phyloP scores from a whole-genome alignment of 2,797 vertebrate species.

The Thamnophis elegans region DNA sequence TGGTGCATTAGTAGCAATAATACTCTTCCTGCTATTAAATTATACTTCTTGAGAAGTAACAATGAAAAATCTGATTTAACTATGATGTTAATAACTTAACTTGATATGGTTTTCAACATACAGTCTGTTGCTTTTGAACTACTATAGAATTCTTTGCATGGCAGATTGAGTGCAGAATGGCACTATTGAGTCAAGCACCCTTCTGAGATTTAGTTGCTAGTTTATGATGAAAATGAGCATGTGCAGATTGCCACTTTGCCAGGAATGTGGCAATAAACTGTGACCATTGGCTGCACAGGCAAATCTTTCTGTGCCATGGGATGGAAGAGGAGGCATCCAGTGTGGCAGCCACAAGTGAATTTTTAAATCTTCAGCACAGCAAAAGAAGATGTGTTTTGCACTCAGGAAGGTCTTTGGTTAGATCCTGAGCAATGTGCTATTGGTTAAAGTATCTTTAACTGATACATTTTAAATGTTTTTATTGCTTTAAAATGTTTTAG shows the following conservation, averaged over 20 bases:
- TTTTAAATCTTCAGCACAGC: background rate
- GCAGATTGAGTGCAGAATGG: background rate
- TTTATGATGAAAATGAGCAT: constrained; percentile 82
- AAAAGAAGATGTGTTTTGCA: background rate
- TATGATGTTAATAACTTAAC: background rate
- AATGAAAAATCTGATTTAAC: background rate
- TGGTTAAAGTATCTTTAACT: background rate
- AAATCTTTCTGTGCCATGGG: constrained; percentile 93
- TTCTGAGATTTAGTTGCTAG: constrained; percentile 65
- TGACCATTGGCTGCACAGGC: constrained; percentile 87
- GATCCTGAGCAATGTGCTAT: background rate
- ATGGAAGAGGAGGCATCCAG: constrained; percentile 84
- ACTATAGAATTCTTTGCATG: background rate
- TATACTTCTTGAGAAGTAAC: background rate
- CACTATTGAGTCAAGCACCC: background rate
- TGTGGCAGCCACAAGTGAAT: background rate
- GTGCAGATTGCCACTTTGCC: constrained; percentile 88
- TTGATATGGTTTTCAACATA: background rate
- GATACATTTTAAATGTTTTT: background rate
- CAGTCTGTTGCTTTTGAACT: background rate
- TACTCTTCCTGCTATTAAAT: constrained; percentile 4
- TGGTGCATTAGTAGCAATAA: background rate
- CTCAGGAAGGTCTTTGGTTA: background rate
- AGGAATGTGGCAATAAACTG: constrained; percentile 93
- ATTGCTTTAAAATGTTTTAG: background rate